Base-by-base conservation (phyloP, 2,113 vertebrate species). In the Neodontobutis hainanensis region DNA sequence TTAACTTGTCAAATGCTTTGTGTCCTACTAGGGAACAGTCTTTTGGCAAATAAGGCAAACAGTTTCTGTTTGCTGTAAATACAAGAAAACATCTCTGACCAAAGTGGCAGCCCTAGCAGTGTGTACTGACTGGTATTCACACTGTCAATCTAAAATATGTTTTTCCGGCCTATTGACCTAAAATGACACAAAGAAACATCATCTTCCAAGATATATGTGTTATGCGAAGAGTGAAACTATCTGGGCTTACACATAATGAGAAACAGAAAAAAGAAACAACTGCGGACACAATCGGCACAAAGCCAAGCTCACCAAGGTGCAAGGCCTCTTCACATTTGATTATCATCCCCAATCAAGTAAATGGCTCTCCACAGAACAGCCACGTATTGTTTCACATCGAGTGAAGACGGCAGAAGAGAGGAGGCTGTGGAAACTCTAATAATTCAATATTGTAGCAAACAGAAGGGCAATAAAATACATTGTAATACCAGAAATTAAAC, bases 341-440 rank as follows among this genome's bases (percentile, higher is more conserved):
- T 73, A 71, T 78, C 67, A 32, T 56, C 66, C 1, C 65, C 72
- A 87, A 80, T 89, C 81, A 88, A 76, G 70, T 64, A 55, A 87
- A 75, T 60, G 11, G 68, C 70, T 70, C 79, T 79, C 49, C 65
- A 70, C 36, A 42, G 61, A 59, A 71, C 76, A 62, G 72, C 40
- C 73, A 49, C 36, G 3, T 52, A 8, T 53, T 61, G 77, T 69
- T 42, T 67, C 51, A 66, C 58, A 44, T 70, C 59, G 51, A 63
- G 46, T 19, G 62, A 61, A 47, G 62, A 63, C 11, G 50, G 10
- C 38, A 52, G 61, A 15, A 62, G 36, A 35, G 44, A 60, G 27
- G 14, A 47, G 35, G 53, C 7, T 32, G 14, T 16, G 40, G 42
- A 36, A 36, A 49, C 7, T 15, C 46, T 61, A 4, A 11, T 47